Percentiles rank a stretch among this genome's conserved stretches.
Conservation (phyloP, 2,797 vertebrate species). For the Helarctos malayanus region DNA sequence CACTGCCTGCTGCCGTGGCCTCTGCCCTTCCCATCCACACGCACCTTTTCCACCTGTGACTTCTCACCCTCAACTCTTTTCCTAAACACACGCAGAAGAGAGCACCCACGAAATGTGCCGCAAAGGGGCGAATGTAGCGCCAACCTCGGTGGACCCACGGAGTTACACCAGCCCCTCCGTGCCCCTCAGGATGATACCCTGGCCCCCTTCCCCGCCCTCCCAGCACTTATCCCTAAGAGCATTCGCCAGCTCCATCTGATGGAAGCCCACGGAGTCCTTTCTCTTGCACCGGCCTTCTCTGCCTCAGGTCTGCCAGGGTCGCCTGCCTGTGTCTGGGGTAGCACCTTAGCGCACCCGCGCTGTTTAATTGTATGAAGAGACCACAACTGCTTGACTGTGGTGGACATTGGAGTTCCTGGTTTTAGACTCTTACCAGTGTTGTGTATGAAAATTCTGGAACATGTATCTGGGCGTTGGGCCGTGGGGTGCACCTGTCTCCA, state of each 20-base stretch:
- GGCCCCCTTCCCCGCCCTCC: neutral
- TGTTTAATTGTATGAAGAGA: accelerated
- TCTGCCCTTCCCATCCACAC: neutral
- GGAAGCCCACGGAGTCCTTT: neutral
- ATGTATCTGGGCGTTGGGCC: neutral
- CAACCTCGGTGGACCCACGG: accelerated
- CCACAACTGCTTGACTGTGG: accelerated
- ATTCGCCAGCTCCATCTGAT: neutral
- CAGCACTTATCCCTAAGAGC: too few species aligned
- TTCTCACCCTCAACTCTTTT: neutral
- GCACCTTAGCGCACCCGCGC: accelerated
- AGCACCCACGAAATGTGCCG: too few species aligned
- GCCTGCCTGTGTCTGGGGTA: accelerated
- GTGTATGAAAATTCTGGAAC: neutral
- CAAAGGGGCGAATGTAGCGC: neutral
- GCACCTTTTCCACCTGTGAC: neutral
- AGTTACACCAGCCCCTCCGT: accelerated
- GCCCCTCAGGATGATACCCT: neutral
- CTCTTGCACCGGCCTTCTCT: too few species aligned
- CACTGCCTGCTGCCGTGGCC: too few species aligned
- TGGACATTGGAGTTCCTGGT: neutral
- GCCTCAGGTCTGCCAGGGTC: accelerated
- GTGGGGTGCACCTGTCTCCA: accelerated
- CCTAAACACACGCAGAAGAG: too few species aligned
- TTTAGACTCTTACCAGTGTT: neutral